These are phyloP conservation scores for Poeciliopsis occidentalis DNA, from an alignment of 2,113 vertebrate genomes.

Conservation along the genomic window DNA sequence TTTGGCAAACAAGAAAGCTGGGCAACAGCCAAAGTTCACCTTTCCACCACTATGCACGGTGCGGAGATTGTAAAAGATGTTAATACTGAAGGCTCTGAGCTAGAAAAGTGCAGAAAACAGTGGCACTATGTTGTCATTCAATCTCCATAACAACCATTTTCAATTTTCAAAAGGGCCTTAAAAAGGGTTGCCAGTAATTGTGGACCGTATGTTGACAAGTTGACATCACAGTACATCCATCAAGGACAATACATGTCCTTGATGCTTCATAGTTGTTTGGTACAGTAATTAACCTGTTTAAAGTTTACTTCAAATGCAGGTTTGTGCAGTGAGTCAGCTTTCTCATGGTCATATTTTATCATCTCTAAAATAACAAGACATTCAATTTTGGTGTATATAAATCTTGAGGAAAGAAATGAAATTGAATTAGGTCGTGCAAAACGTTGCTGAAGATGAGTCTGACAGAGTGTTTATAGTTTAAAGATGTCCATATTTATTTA, in stretches of 20 bases:
- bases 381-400: neutral
- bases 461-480: neutral
- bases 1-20: too few species aligned
- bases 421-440: neutral
- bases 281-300: neutral
- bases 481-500: neutral
- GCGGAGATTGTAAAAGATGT: neutral
- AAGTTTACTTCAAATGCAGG: neutral
- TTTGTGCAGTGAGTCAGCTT: neutral
- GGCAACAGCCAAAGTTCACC: neutral
- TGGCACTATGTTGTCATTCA: neutral
- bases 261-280: neutral
- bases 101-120: neutral
- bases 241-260: neutral
- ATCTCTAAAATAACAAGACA: constrained; percentile 4
- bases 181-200: neutral
- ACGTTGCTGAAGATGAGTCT: neutral
- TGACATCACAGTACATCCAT: neutral
- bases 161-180: neutral
- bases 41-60: neutral
- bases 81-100: neutral
- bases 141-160: neutral
- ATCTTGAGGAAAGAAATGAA: neutral
- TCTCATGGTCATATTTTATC: constrained; percentile 11
- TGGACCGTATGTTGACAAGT: neutral